Evolutionary conservation across 2,113 vertebrate genomes (phyloP).

Genomic region (Conger conger): DNA sequence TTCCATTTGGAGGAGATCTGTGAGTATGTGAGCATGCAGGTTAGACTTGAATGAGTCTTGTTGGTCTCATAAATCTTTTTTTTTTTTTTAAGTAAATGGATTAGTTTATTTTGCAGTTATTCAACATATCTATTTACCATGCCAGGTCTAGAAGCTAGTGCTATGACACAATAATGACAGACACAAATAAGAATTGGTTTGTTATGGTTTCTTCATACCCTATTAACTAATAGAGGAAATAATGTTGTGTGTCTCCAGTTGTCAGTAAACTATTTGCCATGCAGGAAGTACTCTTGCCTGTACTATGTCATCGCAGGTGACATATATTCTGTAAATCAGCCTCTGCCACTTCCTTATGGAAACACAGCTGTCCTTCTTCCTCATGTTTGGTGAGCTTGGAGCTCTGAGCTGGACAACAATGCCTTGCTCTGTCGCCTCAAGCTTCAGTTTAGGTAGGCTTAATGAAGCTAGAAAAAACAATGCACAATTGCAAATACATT

Average conservation of each 20-base stretch:
- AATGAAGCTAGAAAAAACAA: constrained; percentile 57
- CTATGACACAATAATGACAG: neutral
- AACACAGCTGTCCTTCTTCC: constrained; percentile 27
- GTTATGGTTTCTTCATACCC: neutral
- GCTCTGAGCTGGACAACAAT: constrained; percentile 57
- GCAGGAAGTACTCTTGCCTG: constrained; percentile 48
- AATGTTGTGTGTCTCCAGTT: neutral
- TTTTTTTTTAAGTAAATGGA: neutral
- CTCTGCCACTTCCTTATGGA: constrained; percentile 53
- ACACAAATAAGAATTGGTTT: neutral
- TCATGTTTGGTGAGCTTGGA: constrained; percentile 36
- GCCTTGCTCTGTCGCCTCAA: constrained; percentile 41
- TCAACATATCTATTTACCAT: neutral
- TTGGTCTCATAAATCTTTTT: neutral
- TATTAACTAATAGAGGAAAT: neutral
- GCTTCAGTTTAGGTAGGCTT: constrained; percentile 58
- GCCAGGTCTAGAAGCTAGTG: too few relatives aligned
- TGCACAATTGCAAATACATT: too few relatives aligned
- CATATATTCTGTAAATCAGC: constrained; percentile 57
- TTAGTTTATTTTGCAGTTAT: neutral
- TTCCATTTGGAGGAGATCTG: neutral
- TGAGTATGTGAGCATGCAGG: neutral
- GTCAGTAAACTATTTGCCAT: neutral
- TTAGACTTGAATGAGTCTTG: neutral
- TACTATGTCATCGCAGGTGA: constrained; percentile 43